Base-by-base conservation (phyloP, 2,888 invertebrate species). In the Empis livida region DNA sequence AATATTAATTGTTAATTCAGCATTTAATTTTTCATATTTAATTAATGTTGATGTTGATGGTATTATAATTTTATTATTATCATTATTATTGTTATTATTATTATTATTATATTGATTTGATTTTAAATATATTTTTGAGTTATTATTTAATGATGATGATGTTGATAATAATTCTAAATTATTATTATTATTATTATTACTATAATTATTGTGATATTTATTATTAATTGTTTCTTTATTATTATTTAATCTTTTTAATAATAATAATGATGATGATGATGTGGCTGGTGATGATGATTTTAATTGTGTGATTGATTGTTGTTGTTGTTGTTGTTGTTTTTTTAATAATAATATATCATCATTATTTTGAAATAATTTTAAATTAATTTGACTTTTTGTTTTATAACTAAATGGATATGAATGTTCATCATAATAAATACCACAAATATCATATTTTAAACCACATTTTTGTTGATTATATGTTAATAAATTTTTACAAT, bases 331-430 rank as follows among this genome's bases (percentile, higher is more conserved):
- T n/a, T n/a, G n/a, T n/a, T n/a, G n/a, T n/a, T n/a, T n/a, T n/a
- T n/a, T n/a, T n/a, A n/a, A n/a, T n/a, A n/a, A n/a, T n/a, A n/a
- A n/a, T 27, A 27, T 8, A 27, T 27, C 23, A 27, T n/a, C n/a
- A n/a, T n/a, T n/a, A n/a, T 27, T 27, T 27, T 9, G 23, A 52
- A 77, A 76, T 40, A 68, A 54, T 40, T 61, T 62, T 14, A 89
- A 70, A 69, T 88, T 82, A 49, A 86, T 74, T 64, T 89, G 89
- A 48, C 88, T 88, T 57, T 76, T 80, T 0, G 90, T 87, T 67
- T 84, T 84, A 71, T 85, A 90, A 13, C 84, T 79, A 62, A 92
- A 93, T 1, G 92, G 91, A 14, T 80, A 83, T 0, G 90, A 90
- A 61, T 91, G 88, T 60, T 90, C 90, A 63, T 92, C 91, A 49